phyloP scores from a whole-genome alignment of 1,140 invertebrate genomes.

The Drosophila parabipectinata region DNA sequence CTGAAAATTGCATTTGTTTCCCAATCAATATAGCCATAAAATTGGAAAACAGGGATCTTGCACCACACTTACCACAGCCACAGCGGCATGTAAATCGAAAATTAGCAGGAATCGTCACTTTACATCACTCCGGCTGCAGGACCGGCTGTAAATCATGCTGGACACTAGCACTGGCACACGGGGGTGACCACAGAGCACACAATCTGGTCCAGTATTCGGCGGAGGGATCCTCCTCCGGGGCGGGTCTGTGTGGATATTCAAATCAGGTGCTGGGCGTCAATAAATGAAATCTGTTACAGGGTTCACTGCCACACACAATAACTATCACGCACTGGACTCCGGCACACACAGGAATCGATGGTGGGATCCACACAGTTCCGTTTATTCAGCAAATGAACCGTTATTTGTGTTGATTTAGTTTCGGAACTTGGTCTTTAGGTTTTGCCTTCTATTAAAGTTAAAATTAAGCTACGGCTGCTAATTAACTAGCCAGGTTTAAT shows the following conservation, averaged over 20 bases:
- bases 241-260: conserved; percentile 61
- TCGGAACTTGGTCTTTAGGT: background rate
- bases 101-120: conserved; percentile 75
- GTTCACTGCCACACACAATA: conserved; percentile 11
- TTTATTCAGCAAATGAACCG: conserved; percentile 59
- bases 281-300: conserved; percentile 55
- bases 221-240: background rate
- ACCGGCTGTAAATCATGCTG: conserved; percentile 59
- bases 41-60: conserved; percentile 19
- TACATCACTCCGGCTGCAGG: conserved; percentile 60
- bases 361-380: conserved; percentile 8
- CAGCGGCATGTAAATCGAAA: conserved; percentile 77
- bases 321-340: conserved; percentile 6
- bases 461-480: no score
- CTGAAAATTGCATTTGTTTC: conserved; percentile 3
- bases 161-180: conserved; percentile 6
- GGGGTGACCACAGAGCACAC: conserved; percentile 1
- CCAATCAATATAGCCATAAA: conserved; percentile 13
- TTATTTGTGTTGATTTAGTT: conserved; percentile 43
- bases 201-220: conserved; percentile 48
- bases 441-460: conserved; percentile 1
- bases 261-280: conserved; percentile 60
- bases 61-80: conserved; percentile 58
- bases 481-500: conserved; percentile 18
- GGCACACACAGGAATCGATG: background rate